Evolutionary conservation across 2,888 invertebrate genomes (phyloP).

Genomic region (Julus scanicus): DNA sequence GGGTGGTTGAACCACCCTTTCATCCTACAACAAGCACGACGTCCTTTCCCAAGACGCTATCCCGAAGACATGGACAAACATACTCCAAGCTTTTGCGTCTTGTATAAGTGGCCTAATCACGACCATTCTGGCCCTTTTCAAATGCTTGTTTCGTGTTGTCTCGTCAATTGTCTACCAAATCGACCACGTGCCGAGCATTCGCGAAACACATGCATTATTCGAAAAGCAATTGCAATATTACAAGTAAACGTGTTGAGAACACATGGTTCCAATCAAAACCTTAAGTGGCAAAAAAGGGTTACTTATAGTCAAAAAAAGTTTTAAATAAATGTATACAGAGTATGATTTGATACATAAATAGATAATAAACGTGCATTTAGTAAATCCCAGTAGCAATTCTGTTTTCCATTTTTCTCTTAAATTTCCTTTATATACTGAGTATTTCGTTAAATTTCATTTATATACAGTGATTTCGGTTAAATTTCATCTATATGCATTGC

Average conservation of each 20-base stretch:
- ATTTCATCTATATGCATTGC: too few relatives aligned
- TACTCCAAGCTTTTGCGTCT: background rate
- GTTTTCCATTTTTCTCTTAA: too few relatives aligned
- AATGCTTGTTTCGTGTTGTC: background rate
- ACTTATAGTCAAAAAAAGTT: too few relatives aligned
- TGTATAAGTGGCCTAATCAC: background rate
- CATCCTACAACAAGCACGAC: background rate
- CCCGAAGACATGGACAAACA: background rate
- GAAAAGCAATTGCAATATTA: background rate
- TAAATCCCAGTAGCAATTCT: too few relatives aligned
- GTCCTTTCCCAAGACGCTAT: background rate
- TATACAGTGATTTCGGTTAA: too few relatives aligned
- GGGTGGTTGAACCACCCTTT: background rate
- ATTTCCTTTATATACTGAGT: too few relatives aligned
- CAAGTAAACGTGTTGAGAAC: background rate
- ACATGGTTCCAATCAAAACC: background rate
- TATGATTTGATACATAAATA: too few relatives aligned
- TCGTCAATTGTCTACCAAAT: background rate
- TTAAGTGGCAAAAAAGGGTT: too few relatives aligned
- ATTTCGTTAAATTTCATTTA: too few relatives aligned
- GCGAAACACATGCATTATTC: background rate
- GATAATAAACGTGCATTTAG: too few relatives aligned
- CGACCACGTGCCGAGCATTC: background rate
- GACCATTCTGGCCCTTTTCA: background rate
- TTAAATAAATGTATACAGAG: too few relatives aligned